These are phyloP conservation scores for Phalacrocorax aristotelis DNA, from an alignment of 2,113 vertebrate genomes.

Conservation along the genomic window DNA sequence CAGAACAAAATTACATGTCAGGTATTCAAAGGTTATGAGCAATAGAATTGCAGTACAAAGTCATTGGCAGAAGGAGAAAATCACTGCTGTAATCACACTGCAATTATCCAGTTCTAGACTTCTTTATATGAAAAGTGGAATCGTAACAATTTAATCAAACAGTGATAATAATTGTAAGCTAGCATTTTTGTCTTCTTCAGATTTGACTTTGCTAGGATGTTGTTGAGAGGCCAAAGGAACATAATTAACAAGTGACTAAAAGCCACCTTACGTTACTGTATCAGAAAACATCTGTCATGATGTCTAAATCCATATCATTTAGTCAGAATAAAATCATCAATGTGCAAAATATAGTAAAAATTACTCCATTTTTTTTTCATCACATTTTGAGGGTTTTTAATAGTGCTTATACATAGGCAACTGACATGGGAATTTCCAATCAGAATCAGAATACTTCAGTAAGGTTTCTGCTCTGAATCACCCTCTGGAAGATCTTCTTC, in stretches of 20 bases:
- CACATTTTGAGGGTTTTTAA: background rate
- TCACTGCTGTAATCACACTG: constrained; percentile 10
- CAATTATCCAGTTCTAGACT: constrained; percentile 19
- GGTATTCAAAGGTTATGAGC: constrained; percentile 45
- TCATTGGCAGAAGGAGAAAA: constrained; percentile 48
- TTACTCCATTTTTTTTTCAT: background rate
- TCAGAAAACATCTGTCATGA: background rate
- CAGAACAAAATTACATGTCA: constrained; percentile 52
- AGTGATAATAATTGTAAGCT: constrained; percentile 5
- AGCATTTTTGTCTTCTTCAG: constrained; percentile 8
- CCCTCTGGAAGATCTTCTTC: background rate
- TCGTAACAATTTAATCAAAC: constrained; percentile 39
- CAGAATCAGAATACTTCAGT: background rate
- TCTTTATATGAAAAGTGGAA: constrained; percentile 39
- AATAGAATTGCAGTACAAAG: constrained; percentile 17
- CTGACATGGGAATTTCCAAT: background rate
- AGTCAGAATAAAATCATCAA: background rate
- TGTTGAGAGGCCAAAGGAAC: constrained; percentile 17
- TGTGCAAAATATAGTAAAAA: background rate
- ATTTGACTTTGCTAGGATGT: constrained; percentile 6
- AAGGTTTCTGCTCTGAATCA: background rate
- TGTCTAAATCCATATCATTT: background rate
- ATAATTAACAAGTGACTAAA: background rate
- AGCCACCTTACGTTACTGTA: background rate
- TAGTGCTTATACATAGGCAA: background rate